Evolutionary conservation across 2,888 invertebrate genomes (phyloP).

Genomic region (Stenolophus ochropezus): DNA sequence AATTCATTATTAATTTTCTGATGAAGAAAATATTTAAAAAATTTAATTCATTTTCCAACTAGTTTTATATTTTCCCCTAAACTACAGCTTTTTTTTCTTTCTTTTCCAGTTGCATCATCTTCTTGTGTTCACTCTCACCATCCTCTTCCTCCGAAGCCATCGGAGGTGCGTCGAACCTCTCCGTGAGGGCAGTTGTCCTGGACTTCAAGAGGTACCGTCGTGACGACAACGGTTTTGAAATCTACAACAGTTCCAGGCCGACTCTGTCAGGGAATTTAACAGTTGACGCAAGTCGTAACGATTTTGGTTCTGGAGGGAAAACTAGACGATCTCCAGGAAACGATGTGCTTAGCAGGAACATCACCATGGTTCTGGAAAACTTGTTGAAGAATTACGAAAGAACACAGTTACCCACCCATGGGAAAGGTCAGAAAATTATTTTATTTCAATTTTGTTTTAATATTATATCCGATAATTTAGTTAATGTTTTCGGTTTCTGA

Average conservation of each 20-base stretch:
- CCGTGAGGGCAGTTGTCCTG: conserved; percentile 49
- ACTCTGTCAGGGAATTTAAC: not conserved
- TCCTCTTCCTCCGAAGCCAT: not conserved
- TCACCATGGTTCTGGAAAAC: conserved; percentile 89
- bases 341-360: conserved; percentile 87
- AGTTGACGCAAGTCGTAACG: not conserved
- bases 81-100: not conserved
- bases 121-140: not conserved
- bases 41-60: no score
- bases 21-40: no score
- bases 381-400: conserved; percentile 92
- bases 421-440: conserved; percentile 83
- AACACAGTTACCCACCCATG: conserved; percentile 91
- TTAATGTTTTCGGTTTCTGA: no score
- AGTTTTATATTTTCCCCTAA: no score
- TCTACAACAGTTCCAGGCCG: conserved; percentile 4
- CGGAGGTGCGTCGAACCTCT: conserved; percentile 47
- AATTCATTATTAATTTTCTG: no score
- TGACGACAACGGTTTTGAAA: not conserved
- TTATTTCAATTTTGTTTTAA: not conserved
- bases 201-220: conserved; percentile 49
- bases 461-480: no score
- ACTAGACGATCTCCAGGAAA: conserved; percentile 76
- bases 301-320: not conserved
- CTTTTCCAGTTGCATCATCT: conserved; percentile 1